Evolutionary conservation across 1,140 invertebrate species (phyloP).

Genomic region (Glossosoma conforme): DNA sequence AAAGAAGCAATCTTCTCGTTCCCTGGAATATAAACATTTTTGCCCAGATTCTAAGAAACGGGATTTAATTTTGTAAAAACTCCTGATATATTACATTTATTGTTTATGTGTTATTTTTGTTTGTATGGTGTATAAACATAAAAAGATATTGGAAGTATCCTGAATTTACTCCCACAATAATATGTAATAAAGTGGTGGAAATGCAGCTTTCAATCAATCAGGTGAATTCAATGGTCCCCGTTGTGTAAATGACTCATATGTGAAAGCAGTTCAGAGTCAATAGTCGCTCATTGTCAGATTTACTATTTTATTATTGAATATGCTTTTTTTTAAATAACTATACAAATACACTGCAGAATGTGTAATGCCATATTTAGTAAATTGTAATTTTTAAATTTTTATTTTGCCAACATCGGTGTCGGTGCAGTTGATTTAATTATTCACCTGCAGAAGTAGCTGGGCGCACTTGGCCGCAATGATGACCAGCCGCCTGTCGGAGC

Average conservation of each 20-base stretch:
- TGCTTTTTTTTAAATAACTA: neutral
- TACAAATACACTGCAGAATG: neutral
- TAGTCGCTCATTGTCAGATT: neutral
- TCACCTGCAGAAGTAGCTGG: conserved; percentile 26
- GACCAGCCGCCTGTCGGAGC: conserved; percentile 12
- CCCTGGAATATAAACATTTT: too few relatives aligned
- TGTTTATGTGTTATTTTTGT: too few relatives aligned
- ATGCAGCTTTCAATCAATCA: too few relatives aligned
- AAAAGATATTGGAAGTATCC: too few relatives aligned
- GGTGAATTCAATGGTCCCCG: too few relatives aligned
- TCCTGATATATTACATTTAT: too few relatives aligned
- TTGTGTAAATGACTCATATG: neutral
- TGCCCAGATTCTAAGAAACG: too few relatives aligned
- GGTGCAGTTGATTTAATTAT: neutral
- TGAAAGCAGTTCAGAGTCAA: neutral
- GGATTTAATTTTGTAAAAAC: too few relatives aligned
- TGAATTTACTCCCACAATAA: too few relatives aligned
- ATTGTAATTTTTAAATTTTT: neutral
- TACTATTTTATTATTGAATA: neutral
- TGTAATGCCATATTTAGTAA: neutral
- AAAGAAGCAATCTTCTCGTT: too few relatives aligned
- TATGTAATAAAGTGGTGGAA: too few relatives aligned
- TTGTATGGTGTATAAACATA: too few relatives aligned
- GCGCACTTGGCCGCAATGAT: conserved; percentile 22
- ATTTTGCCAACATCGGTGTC: neutral